These are phyloP conservation scores for Mycalesis mineus DNA, from an alignment of 2,888 invertebrate species.

Conservation along the genomic window DNA sequence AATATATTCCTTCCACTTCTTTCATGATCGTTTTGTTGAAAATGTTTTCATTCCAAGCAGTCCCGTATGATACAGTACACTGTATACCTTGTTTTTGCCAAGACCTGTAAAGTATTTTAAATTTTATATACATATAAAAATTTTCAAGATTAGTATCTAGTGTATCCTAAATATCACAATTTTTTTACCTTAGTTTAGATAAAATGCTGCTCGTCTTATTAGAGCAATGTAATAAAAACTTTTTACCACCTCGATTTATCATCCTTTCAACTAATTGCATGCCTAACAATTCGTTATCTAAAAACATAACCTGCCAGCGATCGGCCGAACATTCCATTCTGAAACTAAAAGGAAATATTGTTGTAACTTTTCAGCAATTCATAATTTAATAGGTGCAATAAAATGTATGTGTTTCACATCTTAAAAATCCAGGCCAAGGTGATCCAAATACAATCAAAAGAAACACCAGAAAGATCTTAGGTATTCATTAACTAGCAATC, in stretches of 20 bases:
- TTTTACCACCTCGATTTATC: conserved; percentile 43
- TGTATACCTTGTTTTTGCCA: conserved; percentile 16
- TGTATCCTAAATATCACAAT: no score
- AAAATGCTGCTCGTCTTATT: conserved; percentile 21
- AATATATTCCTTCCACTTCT: conserved; percentile 13
- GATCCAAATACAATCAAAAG: no score
- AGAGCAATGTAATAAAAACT: conserved; percentile 35
- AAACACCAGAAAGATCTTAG: no score
- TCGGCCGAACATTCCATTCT: conserved; percentile 18
- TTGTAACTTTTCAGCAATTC: no score
- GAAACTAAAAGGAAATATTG: no score
- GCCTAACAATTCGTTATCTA: conserved; percentile 38
- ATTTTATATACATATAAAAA: not conserved
- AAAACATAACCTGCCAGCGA: conserved; percentile 34
- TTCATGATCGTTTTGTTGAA: not conserved
- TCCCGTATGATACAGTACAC: conserved; percentile 5
- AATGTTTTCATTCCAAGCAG: conserved; percentile 1
- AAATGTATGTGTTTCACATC: no score
- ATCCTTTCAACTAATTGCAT: conserved; percentile 41
- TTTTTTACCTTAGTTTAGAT: conserved; percentile 32
- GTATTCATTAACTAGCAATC: no score
- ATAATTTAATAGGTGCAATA: no score
- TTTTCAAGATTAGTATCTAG: no score
- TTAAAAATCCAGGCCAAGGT: no score
- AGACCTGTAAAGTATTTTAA: not conserved